Conservation (phyloP, 35 echinoderm and acorn worm species). For the Ophiothrix spiculata region DNA sequence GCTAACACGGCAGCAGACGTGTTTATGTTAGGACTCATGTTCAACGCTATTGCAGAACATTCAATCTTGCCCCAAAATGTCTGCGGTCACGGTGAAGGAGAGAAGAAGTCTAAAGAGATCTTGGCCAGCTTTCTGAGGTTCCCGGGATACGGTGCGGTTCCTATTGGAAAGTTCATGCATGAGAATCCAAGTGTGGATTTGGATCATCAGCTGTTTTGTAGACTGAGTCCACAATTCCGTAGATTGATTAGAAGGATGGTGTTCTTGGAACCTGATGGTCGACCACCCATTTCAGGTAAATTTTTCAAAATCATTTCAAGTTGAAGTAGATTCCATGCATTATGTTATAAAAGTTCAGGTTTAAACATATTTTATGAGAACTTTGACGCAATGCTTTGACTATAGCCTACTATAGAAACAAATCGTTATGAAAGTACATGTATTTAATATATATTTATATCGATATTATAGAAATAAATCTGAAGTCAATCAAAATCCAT, state of each 20-base stretch:
- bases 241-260: conserved; percentile 74
- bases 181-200: conserved; percentile 83
- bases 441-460: no score
- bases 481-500: no score
- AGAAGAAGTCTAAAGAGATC: background rate
- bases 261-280: conserved; percentile 40
- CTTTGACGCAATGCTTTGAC: no score
- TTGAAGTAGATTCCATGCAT: no score
- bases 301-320: no score
- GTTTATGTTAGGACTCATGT: conserved; percentile 79
- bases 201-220: conserved; percentile 75
- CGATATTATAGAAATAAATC: no score
- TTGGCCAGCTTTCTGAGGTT: conserved; percentile 61
- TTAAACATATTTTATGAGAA: no score
- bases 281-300: conserved; percentile 69
- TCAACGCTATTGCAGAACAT: conserved; percentile 73
- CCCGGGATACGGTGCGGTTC: conserved; percentile 84
- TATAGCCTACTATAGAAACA: no score
- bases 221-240: conserved; percentile 57
- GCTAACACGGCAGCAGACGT: conserved; percentile 77
- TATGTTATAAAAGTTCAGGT: no score
- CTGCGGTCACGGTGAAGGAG: background rate
- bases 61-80: conserved; percentile 49
- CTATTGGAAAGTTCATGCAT: conserved; percentile 82
- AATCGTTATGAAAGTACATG: no score